phyloP scores from a whole-genome alignment of 2,797 vertebrate species.

The Melanotaenia nigrans region DNA sequence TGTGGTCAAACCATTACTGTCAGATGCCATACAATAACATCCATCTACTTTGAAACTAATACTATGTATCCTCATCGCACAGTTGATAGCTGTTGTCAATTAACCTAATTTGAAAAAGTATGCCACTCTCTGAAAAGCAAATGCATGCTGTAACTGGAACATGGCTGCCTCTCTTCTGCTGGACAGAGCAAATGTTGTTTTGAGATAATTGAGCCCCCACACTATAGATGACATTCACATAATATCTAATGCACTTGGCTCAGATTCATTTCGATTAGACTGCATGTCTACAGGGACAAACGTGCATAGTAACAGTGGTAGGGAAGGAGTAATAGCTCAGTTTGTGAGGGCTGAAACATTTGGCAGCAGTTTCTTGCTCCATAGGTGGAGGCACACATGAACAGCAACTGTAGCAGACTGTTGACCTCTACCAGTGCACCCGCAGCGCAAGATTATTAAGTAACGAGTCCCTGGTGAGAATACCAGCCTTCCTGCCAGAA shows the following conservation, averaged over 20 bases:
- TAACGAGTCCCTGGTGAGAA: slow-evolving; percentile 77
- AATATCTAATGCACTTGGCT: slow-evolving; percentile 71
- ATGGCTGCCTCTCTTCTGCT: slow-evolving; percentile 53
- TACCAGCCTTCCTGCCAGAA: slow-evolving; percentile 74
- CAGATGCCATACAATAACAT: slow-evolving; percentile 55
- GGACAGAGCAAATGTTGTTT: slow-evolving; percentile 65
- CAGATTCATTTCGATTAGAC: slow-evolving; percentile 56
- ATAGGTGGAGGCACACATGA: slow-evolving; percentile 67
- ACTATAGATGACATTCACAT: slow-evolving; percentile 67
- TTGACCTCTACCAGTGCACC: slow-evolving; percentile 79
- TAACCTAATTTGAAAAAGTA: slow-evolving; percentile 67
- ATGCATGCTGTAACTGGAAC: slow-evolving; percentile 55
- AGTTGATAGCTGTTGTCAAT: slow-evolving; percentile 71
- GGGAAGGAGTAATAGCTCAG: slow-evolving; percentile 58
- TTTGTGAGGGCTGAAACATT: slow-evolving; percentile 57
- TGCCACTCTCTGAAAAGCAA: slow-evolving; percentile 51
- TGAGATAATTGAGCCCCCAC: slow-evolving; percentile 61
- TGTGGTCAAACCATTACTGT: slow-evolving; percentile 59
- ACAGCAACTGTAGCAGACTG: slow-evolving; percentile 69
- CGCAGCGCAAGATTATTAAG: slow-evolving; percentile 80
- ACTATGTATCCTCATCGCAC: slow-evolving; percentile 41
- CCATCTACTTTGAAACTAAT: slow-evolving; percentile 52
- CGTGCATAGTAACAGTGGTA: slow-evolving; percentile 66
- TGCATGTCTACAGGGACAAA: slow-evolving; percentile 54
- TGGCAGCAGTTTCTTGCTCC: slow-evolving; percentile 68